Base-by-base conservation (phyloP, 2,113 vertebrate species). In the Patagioenas fasciata region DNA sequence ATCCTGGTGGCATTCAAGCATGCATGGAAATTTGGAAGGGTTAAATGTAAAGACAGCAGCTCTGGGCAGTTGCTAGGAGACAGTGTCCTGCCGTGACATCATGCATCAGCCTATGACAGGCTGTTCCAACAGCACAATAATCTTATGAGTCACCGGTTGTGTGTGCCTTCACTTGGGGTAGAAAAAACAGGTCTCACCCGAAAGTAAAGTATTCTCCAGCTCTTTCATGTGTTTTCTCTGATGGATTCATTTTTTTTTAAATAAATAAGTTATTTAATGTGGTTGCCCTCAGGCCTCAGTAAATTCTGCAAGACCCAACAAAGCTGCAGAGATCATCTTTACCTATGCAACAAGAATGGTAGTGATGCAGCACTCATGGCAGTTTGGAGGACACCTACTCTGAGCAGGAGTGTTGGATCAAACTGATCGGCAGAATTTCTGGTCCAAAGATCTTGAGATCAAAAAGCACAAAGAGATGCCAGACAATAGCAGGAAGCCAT, bases 1-100 rank as follows among this genome's bases (percentile, higher is more conserved):
- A 67, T 90, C 81, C 62, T 38, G 50, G 73, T 80, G 81, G 28
- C 69, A 84, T 87, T 48, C 80, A 29, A 28, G 66, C 2, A 3
- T 16, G 28, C 6, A 17, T 26, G 15, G 64, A 47, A 83, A 90
- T 86, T 72, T n/a, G 61, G 62, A 89, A 75, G 91, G 50, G 89
- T 92, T 93, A 93, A 89, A 79, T 4, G 13, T 56, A 62, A 85
- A 92, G 84, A 64, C 62, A 95, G 57, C 32, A 66, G 28, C 53
- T 72, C 77, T 0, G 6, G 47, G 66, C 31, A 80, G 91, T 96
- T 97, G 91, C 96, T 93, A 95, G 91, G 95, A 94, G 89, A 97
- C 71, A 1, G 31, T 62, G 86, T 92, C 91, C 89, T 89, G 74
- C 65, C 5, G 2, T 87, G 70, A 75, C 78, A 93, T 69, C 86